Evolutionary conservation across 2,797 vertebrate genomes (phyloP).

Genomic region (Pterois miles): DNA sequence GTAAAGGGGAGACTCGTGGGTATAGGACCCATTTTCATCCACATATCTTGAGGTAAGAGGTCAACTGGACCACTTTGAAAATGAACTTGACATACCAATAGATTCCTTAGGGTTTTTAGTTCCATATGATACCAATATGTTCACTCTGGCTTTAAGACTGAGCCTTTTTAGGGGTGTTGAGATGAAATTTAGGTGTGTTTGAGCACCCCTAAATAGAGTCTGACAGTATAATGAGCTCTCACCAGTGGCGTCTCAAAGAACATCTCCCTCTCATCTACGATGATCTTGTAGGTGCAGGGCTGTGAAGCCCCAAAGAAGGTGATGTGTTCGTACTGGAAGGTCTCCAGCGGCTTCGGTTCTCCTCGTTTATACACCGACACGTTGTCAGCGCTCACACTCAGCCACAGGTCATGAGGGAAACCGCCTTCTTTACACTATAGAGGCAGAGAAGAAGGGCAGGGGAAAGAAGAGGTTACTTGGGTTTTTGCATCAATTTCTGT

Average conservation of each 20-base stretch:
- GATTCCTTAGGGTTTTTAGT: no score
- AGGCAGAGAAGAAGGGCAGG: not conserved
- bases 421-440: conserved; percentile 93
- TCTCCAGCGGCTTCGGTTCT: conserved; percentile 92
- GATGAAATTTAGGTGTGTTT: no score
- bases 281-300: conserved; percentile 94
- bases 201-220: no score
- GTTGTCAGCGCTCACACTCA: conserved; percentile 92
- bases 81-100: no score
- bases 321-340: conserved; percentile 94
- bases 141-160: no score
- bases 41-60: no score
- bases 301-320: conserved; percentile 94
- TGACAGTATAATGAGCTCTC: not conserved
- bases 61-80: no score
- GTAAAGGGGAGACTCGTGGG: no score
- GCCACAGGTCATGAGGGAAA: conserved; percentile 94
- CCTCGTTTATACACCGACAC: conserved; percentile 93
- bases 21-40: no score
- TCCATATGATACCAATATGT: no score
- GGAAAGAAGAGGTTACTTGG: not conserved
- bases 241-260: conserved; percentile 95
- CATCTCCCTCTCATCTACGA: conserved; percentile 94
- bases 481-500: not conserved
- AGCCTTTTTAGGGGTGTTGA: no score